Evolutionary conservation across 2,113 vertebrate species (phyloP), one percentile per base, ranked within the genome.

Genomic region (Pithys albifrons): DNA sequence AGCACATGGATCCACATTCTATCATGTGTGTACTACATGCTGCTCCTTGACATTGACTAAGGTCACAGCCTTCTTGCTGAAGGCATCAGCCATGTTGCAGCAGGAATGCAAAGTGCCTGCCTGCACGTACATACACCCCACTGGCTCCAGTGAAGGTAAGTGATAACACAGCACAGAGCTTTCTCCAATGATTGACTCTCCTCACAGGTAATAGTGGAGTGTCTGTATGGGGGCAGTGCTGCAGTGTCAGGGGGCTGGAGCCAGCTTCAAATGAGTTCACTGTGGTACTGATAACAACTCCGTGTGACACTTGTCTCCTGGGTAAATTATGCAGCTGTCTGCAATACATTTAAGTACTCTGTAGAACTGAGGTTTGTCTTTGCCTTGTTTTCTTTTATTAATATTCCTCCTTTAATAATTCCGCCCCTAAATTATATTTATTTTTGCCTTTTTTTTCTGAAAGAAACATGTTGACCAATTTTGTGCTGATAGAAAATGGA

Each of bases 321-420:
- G 28, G 57, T 72, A 89, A 89, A 89, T 95, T 78, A 87, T 67
- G 65, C 57, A 95, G 45, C 65, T 94, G 61, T 79, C 88, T 93
- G 67, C 49, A 49, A 85, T 62, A 49, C 61, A 66, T 51, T 80
- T 51, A 83, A 1, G 2, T 65, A 65, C 41, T 57, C 66, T 66
- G 28, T 33, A 62, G 39, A 85, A 41, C n/a, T 43, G 28, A 8
- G 27, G 20, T 28, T 74, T 37, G 28, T 88, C 15, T 57, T 54
- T 78, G 66, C 59, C 43, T 49, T 74, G 35, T 77, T 73, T 87
- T 94, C 41, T 75, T 57, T 78, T 84, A 74, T 77, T 65, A 94
- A 79, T 87, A 91, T 79, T 87, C 45, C 12, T 89, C 14, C 61
- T 65, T 48, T 27, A 75, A 43, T 55, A 92, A 73, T 49, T 66